Evolutionary conservation across 2,113 vertebrate genomes (phyloP).

Genomic region (Gulo gulo): DNA sequence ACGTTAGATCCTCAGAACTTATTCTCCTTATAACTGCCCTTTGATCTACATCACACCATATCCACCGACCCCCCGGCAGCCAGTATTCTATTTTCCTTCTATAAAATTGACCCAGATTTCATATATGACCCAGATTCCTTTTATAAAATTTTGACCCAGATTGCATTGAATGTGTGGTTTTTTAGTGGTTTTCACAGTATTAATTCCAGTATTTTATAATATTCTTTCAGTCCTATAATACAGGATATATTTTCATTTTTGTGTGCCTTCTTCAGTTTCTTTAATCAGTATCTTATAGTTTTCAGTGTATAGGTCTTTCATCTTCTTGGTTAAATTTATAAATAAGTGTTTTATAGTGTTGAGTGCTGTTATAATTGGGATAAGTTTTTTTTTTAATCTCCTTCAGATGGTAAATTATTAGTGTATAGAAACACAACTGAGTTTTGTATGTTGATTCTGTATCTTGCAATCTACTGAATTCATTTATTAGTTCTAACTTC

Average conservation of each 20-base stretch:
- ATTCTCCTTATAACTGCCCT: neutral
- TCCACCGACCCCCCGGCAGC: neutral
- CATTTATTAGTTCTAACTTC: too few relatives aligned
- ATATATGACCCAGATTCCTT: neutral
- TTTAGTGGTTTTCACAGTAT: neutral
- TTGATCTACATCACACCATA: neutral
- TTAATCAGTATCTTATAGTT: too few relatives aligned
- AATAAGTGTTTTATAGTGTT: too few relatives aligned
- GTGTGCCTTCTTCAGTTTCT: neutral
- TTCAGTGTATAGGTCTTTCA: too few relatives aligned
- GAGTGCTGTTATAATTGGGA: too few relatives aligned
- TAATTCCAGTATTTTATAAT: neutral
- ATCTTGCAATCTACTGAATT: neutral
- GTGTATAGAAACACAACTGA: neutral
- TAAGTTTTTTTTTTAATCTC: too few relatives aligned
- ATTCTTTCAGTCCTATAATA: neutral
- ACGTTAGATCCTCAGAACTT: neutral
- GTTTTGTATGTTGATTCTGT: neutral
- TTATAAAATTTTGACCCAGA: neutral
- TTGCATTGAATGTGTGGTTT: neutral
- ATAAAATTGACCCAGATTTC: neutral
- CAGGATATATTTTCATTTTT: neutral
- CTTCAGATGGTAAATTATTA: too few relatives aligned
- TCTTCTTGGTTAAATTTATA: too few relatives aligned
- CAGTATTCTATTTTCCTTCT: neutral